phyloP scores from a whole-genome alignment of 2,888 invertebrate species.

The Nomada ferruginata region DNA sequence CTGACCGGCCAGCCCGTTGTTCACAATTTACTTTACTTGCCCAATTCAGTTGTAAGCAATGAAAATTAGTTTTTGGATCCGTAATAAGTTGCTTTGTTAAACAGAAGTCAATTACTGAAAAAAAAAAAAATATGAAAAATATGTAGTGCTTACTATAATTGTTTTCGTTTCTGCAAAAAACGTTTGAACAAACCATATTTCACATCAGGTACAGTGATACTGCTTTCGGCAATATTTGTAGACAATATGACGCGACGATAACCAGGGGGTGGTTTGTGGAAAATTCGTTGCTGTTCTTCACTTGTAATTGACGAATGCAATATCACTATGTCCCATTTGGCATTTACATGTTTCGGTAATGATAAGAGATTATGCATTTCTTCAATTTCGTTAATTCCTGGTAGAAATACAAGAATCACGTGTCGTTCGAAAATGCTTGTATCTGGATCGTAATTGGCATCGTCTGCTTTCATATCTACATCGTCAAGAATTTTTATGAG shows the following conservation, averaged over 20 bases:
- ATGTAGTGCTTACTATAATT: neutral
- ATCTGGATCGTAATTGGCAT: conserved; percentile 79
- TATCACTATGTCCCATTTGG: conserved; percentile 86
- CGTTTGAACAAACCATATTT: conserved; percentile 87
- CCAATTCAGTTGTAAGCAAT: conserved; percentile 92
- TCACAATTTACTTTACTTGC: conserved; percentile 95
- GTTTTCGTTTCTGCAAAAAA: neutral
- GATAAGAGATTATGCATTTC: conserved; percentile 85
- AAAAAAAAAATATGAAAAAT: conserved; percentile 61
- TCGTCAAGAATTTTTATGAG: conserved; percentile 88
- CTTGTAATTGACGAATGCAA: conserved; percentile 92
- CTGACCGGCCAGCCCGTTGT: conserved; percentile 96
- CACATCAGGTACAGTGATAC: conserved; percentile 95
- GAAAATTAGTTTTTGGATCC: conserved; percentile 91
- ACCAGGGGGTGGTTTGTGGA: conserved; percentile 87
- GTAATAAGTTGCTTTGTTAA: conserved; percentile 92
- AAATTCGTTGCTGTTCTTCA: conserved; percentile 90
- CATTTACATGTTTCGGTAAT: conserved; percentile 54
- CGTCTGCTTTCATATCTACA: conserved; percentile 83
- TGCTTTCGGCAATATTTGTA: conserved; percentile 97
- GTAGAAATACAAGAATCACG: conserved; percentile 94
- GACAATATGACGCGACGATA: conserved; percentile 93
- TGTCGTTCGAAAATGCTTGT: conserved; percentile 83
- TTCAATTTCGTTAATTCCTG: conserved; percentile 94
- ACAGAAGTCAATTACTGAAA: conserved; percentile 96